These are phyloP conservation scores for Linnaemya tessellans DNA, from an alignment of 2,888 invertebrate species.

Conservation along the genomic window DNA sequence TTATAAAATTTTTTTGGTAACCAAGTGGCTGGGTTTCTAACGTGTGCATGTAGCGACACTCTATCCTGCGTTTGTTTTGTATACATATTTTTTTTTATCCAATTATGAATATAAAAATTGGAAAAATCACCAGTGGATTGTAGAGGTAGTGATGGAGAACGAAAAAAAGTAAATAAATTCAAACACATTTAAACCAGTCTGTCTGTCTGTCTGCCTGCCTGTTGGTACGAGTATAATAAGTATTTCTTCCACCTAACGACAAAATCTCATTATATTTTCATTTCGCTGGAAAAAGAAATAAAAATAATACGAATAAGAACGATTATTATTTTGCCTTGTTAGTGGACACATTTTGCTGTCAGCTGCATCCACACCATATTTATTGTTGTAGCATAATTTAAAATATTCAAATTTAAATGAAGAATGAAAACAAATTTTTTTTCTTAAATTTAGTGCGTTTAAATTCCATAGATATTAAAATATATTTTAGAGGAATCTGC, in stretches of 20 bases:
- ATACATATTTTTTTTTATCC: constrained; percentile 61
- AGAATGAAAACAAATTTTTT: neutral
- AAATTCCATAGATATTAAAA: no score
- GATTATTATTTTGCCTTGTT: constrained; percentile 61
- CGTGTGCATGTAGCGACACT: constrained; percentile 54
- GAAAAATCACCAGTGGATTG: constrained; percentile 64
- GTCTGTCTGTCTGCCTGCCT: neutral
- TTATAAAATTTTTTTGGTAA: constrained; percentile 42
- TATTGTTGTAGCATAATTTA: neutral
- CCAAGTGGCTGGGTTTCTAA: constrained; percentile 58
- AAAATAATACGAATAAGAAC: constrained; percentile 27
- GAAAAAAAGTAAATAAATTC: constrained; percentile 42
- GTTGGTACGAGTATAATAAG: neutral
- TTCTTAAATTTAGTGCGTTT: neutral
- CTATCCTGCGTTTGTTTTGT: constrained; percentile 12
- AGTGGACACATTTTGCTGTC: constrained; percentile 47
- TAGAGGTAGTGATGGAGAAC: neutral
- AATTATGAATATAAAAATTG: constrained; percentile 73
- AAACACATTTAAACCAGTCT: constrained; percentile 58
- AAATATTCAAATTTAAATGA: constrained; percentile 15
- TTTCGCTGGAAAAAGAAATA: constrained; percentile 44
- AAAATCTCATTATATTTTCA: constrained; percentile 72
- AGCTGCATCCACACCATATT: neutral
- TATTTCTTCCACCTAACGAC: constrained; percentile 60
- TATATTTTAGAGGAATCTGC: no score